Evolutionary conservation across 1,140 invertebrate species (phyloP), one percentile per base, ranked within the genome.

Genomic region (Drosophila trapezifrons): DNA sequence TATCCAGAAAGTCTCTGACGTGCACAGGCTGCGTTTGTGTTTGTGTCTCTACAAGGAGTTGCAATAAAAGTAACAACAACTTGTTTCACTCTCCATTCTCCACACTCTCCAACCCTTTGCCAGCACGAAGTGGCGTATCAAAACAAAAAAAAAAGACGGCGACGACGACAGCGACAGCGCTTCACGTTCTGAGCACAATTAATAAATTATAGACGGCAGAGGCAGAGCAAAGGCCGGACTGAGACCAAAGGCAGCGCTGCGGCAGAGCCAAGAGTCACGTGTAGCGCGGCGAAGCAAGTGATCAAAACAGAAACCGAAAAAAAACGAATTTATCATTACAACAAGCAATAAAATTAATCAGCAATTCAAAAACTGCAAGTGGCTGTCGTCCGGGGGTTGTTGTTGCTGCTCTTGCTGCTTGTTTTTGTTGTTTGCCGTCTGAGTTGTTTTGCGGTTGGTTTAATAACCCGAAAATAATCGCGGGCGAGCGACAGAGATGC

Each of bases 311-410:
- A 86, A 89, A 89, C 84, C 84, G 84, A 89, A 80, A 86, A 89
- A 87, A 87, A 87, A 89, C 84, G 80, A 89, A 89, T 89, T 89
- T 89, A 89, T 89, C 85, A 89, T 89, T 87, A 84, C 80, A 87
- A 89, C 80, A 89, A 89, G 84, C 80, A 89, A 89, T 89, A 89
- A 89, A 89, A 89, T 89, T 87, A 87, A 87, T 89, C 84, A 87
- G 80, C 84, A 87, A 89, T 87, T 87, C 84, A 87, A 87, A 87
- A 87, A 87, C 84, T 87, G 83, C 83, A 87, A 87, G 83, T 86
- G 83, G 82, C 60, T 78, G 78, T 67, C 71, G 62, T 52, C 42
- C 29, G 32, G 60, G 20, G 54, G 72, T 67, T 76, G 62, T 63
- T 47, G 40, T 18, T 57, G 60, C 32, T 27, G 49, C 20, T 43